Conservation (phyloP, 2,113 vertebrate species). For the Bostrychus sinensis region DNA sequence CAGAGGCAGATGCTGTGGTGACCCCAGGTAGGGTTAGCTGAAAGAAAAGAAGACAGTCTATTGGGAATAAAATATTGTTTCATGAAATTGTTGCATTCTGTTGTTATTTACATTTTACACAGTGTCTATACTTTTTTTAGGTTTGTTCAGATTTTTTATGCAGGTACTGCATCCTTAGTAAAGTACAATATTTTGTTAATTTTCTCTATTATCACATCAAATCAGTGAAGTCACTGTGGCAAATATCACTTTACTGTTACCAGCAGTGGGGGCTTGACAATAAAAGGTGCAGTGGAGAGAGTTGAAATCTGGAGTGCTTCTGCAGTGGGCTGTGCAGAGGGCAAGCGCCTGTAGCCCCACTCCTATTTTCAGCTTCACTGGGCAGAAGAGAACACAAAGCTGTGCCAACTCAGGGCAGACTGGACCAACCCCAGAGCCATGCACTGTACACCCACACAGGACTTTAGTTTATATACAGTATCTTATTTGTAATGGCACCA, state of each 20-base stretch:
- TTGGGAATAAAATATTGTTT: too few relatives aligned
- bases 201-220: background rate
- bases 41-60: too few relatives aligned
- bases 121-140: too few relatives aligned
- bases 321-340: slow-evolving; percentile 38
- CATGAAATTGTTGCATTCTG: too few relatives aligned
- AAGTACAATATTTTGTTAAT: background rate
- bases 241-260: background rate
- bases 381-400: slow-evolving; percentile 58
- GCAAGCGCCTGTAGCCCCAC: slow-evolving; percentile 51
- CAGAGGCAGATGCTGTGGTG: too few relatives aligned
- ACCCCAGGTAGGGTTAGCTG: too few relatives aligned
- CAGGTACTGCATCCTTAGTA: background rate
- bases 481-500: too few relatives aligned
- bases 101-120: background rate
- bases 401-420: slow-evolving; percentile 53
- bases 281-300: slow-evolving; percentile 30
- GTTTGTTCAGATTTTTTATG: background rate
- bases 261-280: background rate
- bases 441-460: slow-evolving; percentile 46
- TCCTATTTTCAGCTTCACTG: slow-evolving; percentile 78
- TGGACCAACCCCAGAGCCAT: slow-evolving; percentile 53
- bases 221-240: background rate
- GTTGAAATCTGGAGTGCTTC: slow-evolving; percentile 27
- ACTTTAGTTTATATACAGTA: too few relatives aligned